Conservation (phyloP, 2,113 vertebrate species). For the Poicephalus meyeri region DNA sequence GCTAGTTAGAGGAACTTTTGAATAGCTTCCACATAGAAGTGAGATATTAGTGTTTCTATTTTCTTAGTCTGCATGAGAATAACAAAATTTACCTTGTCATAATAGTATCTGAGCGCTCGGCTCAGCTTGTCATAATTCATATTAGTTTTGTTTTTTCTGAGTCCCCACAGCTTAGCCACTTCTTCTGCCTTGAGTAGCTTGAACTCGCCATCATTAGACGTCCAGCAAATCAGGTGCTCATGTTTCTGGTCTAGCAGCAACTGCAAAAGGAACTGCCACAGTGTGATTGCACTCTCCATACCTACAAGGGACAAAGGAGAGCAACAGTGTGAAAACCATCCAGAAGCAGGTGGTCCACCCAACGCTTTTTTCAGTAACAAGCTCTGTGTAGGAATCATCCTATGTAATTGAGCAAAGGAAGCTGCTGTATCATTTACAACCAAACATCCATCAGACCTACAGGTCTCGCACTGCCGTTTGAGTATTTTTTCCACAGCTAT, state of each 20-base stretch:
- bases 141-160: constrained; percentile 97
- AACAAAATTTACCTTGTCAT: constrained; percentile 88
- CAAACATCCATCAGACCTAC: not conserved
- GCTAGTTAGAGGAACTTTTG: not conserved
- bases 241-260: constrained; percentile 95
- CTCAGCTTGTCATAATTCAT: constrained; percentile 99
- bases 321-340: constrained; percentile 27
- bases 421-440: not conserved
- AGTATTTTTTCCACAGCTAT: not conserved
- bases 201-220: constrained; percentile 96
- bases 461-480: not conserved
- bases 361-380: not conserved
- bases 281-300: constrained; percentile 97
- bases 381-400: not conserved
- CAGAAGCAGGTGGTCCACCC: not conserved
- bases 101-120: constrained; percentile 95
- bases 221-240: constrained; percentile 96
- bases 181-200: constrained; percentile 97
- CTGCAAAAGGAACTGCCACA: constrained; percentile 99
- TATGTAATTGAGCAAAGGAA: not conserved
- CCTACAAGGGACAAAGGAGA: constrained; percentile 72
- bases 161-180: constrained; percentile 96
- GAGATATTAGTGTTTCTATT: constrained; percentile 12
- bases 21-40: not conserved
- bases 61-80: constrained; percentile 21